These are phyloP conservation scores for Zaprionus obscuricornis DNA, from an alignment of 2,888 invertebrate genomes.

Conservation along the genomic window DNA sequence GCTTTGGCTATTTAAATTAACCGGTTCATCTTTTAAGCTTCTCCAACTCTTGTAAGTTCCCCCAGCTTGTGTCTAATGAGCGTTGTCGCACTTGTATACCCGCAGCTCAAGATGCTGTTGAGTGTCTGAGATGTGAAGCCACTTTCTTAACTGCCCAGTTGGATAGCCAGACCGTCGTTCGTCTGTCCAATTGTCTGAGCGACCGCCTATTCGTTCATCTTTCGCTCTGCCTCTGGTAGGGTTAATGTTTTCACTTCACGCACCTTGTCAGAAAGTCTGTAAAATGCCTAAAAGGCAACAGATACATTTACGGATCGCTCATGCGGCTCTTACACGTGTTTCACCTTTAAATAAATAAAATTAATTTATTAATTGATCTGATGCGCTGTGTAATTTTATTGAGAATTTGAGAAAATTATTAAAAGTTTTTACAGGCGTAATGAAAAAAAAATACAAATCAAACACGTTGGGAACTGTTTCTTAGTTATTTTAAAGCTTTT, in stretches of 20 bases:
- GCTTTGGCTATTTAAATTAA: conserved; percentile 65
- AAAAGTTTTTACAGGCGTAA: no score
- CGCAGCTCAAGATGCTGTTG: conserved; percentile 33
- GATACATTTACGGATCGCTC: background rate
- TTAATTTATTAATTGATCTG: conserved; percentile 50
- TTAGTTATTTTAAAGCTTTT: no score
- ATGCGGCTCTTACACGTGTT: conserved; percentile 49
- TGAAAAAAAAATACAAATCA: no score
- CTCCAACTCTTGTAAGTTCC: no score
- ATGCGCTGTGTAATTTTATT: conserved; percentile 32
- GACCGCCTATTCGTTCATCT: conserved; percentile 26
- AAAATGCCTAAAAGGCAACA: conserved; percentile 2
- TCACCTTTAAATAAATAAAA: conserved; percentile 31
- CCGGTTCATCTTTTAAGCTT: conserved; percentile 62
- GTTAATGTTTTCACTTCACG: conserved; percentile 60
- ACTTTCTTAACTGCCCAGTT: conserved; percentile 42
- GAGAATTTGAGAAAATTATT: conserved; percentile 24
- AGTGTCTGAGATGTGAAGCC: conserved; percentile 22
- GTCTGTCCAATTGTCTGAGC: conserved; percentile 3
- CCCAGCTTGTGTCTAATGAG: conserved; percentile 46
- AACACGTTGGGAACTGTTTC: no score
- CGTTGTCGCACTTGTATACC: conserved; percentile 58
- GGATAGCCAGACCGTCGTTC: conserved; percentile 14
- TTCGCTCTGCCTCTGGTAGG: conserved; percentile 44
- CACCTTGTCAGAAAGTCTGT: conserved; percentile 56